Base-by-base conservation (phyloP, 2,797 vertebrate species). In the Sebastes iracundus region DNA sequence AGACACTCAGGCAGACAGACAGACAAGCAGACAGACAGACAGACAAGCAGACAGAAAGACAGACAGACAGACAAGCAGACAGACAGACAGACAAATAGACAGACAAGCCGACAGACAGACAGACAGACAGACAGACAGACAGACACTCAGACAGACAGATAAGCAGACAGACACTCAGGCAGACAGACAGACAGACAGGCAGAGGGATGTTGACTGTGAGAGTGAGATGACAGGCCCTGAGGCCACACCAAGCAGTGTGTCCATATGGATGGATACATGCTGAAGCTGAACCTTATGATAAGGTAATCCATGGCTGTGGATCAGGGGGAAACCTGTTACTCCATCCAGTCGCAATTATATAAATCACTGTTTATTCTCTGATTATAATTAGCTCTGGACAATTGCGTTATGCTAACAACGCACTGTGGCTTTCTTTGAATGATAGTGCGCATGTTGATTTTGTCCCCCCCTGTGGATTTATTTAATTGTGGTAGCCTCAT, bases 361-460 rank as follows among this genome's bases (percentile, higher is more conserved):
- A 68, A 68, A 69, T 61, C 18, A 18, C 63, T 62, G 25, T 59
- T 77, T 68, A 71, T 71, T 75, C 38, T 80, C 5, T 62, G 46
- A 71, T 63, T 22, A 25, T 53, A 67, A 60, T 77, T 33, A 38
- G 14, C 72, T 56, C 6, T 38, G 58, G 33, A 63, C 60, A 38
- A 18, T 64, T 66, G 38, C 61, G 14, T 76, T 52, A 49, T 56
- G 56, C 60, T 59, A 58, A 77, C 32, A 67, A 53, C n/a, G 64
- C 52, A 22, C 20, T 55, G 7, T 49, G 61, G 53, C 9, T 62
- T 62, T 70, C 55, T 64, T 69, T 74, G 65, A 73, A 33, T 66
- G 23, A 58, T 2, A 72, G 5, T 11, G 56, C 72, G 71, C 8
- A 6, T 73, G 52, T 81, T 79, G 53, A 72, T 61, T 72, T 58